Evolutionary conservation across 1,140 invertebrate species (phyloP).

Genomic region (Drosophila melanogaster): DNA sequence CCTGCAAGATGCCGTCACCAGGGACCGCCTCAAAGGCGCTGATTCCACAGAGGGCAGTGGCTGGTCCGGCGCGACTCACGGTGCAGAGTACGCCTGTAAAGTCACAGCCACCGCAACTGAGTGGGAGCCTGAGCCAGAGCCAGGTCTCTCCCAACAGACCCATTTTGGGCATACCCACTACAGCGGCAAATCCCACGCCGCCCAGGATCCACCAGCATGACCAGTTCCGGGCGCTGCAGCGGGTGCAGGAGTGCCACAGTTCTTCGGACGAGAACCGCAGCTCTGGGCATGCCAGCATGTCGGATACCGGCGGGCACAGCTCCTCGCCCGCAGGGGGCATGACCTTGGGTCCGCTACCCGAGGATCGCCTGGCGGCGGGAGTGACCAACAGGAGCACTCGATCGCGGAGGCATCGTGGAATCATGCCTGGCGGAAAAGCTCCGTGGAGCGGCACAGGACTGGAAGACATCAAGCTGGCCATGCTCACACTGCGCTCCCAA

Average conservation of each 20-base stretch:
- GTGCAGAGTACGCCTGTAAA: constrained; percentile 86
- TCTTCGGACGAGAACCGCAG: constrained; percentile 95
- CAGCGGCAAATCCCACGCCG: constrained; percentile 18
- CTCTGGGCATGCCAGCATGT: constrained; percentile 96
- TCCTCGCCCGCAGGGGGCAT: constrained; percentile 86
- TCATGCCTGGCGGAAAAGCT: constrained; percentile 87
- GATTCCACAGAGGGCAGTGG: constrained; percentile 72
- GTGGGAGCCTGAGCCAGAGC: constrained; percentile 84
- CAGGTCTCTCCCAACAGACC: constrained; percentile 60
- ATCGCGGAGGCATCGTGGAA: constrained; percentile 86
- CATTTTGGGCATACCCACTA: constrained; percentile 62
- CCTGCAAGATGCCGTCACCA: constrained; percentile 30
- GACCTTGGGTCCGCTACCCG: constrained; percentile 86
- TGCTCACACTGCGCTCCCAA: constrained; percentile 93
- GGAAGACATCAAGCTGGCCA: constrained; percentile 94
- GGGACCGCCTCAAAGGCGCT: constrained; percentile 37
- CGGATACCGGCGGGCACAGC: constrained; percentile 90
- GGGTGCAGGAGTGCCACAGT: constrained; percentile 92
- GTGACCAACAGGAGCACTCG: constrained; percentile 87
- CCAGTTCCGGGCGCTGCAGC: constrained; percentile 75
- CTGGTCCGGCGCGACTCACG: constrained; percentile 82
- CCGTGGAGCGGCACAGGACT: constrained; percentile 92
- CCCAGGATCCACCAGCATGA: constrained; percentile 76
- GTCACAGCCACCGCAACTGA: constrained; percentile 87
- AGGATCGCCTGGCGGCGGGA: constrained; percentile 88